These are phyloP conservation scores for Bolborhynchus lineola DNA, from an alignment of 2,113 vertebrate genomes.

Conservation along the genomic window DNA sequence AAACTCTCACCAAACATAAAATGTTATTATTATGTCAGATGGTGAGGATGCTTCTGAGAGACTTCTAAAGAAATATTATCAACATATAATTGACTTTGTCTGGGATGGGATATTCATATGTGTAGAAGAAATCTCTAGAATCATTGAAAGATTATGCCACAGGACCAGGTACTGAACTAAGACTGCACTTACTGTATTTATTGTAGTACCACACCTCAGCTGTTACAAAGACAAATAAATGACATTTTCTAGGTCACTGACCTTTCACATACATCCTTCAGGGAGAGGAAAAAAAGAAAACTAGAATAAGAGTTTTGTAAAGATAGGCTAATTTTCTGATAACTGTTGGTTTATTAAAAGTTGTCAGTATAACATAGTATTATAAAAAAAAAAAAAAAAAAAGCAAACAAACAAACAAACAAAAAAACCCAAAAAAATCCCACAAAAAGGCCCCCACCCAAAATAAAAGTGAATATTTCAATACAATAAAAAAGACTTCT, in stretches of 20 bases:
- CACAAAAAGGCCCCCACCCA: not conserved
- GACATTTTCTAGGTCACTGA: not conserved
- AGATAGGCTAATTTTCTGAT: not conserved
- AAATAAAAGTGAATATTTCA: not conserved
- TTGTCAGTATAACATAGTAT: not conserved
- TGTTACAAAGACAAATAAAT: not conserved
- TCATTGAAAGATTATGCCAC: not conserved
- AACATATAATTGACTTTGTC: not conserved
- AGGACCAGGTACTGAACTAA: not conserved
- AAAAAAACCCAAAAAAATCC: not conserved
- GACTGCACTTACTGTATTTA: not conserved
- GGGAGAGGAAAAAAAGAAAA: not conserved
- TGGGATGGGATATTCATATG: not conserved
- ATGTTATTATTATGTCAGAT: not conserved
- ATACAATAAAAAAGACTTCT: not conserved
- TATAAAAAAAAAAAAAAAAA: not conserved
- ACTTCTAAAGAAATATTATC: not conserved
- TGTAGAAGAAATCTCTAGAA: not conserved
- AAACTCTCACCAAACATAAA: not conserved
- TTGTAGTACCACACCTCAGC: not conserved
- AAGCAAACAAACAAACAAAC: not conserved
- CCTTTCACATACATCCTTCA: not conserved
- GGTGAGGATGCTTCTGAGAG: not conserved
- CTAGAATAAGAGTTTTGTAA: not conserved
- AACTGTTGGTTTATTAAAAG: not conserved